phyloP scores from a whole-genome alignment of 2,888 invertebrate genomes.

The Polyploca ridens region DNA sequence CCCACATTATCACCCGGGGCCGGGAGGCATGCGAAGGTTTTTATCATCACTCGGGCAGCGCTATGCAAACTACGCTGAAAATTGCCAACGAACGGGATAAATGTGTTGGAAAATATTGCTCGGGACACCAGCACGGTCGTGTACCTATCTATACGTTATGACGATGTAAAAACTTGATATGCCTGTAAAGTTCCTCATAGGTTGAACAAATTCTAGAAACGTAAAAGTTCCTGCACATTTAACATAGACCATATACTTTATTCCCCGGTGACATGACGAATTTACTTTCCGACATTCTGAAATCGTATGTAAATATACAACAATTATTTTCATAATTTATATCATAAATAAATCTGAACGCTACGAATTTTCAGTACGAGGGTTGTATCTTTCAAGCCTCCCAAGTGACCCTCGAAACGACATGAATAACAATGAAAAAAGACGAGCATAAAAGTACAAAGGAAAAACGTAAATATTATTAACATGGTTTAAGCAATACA shows the following conservation, averaged over 20 bases:
- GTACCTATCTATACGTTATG: constrained; percentile 6
- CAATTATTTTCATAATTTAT: background rate
- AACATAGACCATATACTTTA: background rate
- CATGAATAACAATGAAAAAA: background rate
- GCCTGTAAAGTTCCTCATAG: background rate
- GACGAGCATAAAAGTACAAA: background rate
- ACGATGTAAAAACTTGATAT: constrained; percentile 3
- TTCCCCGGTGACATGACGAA: background rate
- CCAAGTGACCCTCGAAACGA: background rate
- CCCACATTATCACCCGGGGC: constrained; percentile 14
- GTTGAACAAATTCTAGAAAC: background rate
- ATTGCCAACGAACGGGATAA: constrained; percentile 23
- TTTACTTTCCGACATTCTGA: background rate
- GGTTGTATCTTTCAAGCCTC: background rate
- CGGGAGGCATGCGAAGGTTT: constrained; percentile 15
- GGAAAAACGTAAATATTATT: background rate
- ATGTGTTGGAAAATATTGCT: constrained; percentile 33
- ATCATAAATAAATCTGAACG: background rate
- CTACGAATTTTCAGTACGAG: background rate
- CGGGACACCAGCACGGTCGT: constrained; percentile 4
- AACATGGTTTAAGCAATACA: background rate
- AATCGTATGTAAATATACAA: background rate
- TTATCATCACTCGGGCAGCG: constrained; percentile 24
- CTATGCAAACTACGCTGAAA: constrained; percentile 26
- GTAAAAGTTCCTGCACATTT: background rate